Conservation (phyloP, 2,797 vertebrate species). For the Enteromius viviparus region DNA sequence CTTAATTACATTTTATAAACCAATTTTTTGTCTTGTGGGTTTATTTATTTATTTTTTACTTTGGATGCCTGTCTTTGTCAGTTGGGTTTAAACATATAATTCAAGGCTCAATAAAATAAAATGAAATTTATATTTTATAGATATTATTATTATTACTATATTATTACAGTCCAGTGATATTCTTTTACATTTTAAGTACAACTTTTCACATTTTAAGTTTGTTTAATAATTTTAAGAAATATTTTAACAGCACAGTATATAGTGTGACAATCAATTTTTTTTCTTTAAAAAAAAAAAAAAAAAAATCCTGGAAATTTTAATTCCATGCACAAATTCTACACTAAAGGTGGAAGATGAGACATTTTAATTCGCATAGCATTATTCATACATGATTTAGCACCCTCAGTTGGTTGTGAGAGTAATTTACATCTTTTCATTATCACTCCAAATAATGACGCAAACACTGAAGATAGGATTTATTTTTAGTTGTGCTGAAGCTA, state of each 20-base stretch:
- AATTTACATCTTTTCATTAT: neutral
- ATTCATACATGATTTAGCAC: neutral
- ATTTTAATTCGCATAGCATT: neutral
- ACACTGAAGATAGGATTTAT: neutral
- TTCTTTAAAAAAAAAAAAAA: neutral
- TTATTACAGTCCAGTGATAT: neutral
- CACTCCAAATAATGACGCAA: neutral
- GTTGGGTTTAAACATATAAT: neutral
- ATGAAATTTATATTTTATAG: neutral
- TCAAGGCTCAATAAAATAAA: neutral
- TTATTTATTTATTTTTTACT: neutral
- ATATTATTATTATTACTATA: too few relatives aligned
- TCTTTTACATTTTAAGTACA: neutral
- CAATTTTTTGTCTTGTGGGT: constrained; percentile 57
- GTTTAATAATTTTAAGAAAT: neutral
- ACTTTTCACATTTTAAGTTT: neutral
- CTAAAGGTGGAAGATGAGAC: neutral
- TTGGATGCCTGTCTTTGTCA: neutral
- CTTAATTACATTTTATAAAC: constrained; percentile 98
- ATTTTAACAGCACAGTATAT: neutral
- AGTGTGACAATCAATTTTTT: neutral
- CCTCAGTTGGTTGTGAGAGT: neutral
- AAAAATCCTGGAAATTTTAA: neutral
- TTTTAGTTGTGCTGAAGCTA: neutral
- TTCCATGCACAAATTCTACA: neutral